Conservation (phyloP, 2,888 invertebrate genomes). For the Philereme transversata region DNA sequence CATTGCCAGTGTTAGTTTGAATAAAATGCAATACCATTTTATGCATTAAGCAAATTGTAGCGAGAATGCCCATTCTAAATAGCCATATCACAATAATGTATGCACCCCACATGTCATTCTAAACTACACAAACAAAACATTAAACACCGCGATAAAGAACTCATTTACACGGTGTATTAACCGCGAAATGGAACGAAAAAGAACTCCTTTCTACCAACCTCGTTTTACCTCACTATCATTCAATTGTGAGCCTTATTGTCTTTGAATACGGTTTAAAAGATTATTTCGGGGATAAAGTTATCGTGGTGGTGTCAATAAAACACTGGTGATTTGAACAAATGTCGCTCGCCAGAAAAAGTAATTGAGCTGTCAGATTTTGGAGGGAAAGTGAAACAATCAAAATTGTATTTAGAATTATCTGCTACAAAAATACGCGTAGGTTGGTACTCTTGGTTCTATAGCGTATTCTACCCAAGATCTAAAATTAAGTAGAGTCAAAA, state of each 20-base stretch:
- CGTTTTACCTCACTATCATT: conserved; percentile 28
- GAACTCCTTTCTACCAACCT: conserved; percentile 53
- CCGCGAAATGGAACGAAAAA: conserved; percentile 76
- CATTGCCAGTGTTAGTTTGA: too few relatives aligned
- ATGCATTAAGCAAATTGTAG: too few relatives aligned
- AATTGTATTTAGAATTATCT: conserved; percentile 23
- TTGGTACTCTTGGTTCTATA: too few relatives aligned
- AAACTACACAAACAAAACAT: conserved; percentile 71
- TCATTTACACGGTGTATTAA: conserved; percentile 81
- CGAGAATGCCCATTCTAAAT: conserved; percentile 1
- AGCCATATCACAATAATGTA: conserved; percentile 57
- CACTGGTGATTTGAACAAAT: conserved; percentile 78
- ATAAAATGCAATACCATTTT: too few relatives aligned
- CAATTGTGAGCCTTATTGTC: conserved; percentile 41
- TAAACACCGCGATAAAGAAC: conserved; percentile 78
- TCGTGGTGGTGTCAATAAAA: conserved; percentile 51
- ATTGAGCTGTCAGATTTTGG: conserved; percentile 77
- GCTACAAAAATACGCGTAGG: too few relatives aligned
- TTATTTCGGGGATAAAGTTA: conserved; percentile 7
- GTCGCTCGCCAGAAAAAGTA: conserved; percentile 70
- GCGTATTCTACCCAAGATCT: too few relatives aligned
- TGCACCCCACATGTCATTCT: conserved; percentile 67
- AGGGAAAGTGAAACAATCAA: conserved; percentile 54
- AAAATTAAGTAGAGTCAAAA: too few relatives aligned
- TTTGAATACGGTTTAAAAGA: background rate